Base-by-base conservation (phyloP, 2,797 vertebrate genomes). In the Ciconia nigra region DNA sequence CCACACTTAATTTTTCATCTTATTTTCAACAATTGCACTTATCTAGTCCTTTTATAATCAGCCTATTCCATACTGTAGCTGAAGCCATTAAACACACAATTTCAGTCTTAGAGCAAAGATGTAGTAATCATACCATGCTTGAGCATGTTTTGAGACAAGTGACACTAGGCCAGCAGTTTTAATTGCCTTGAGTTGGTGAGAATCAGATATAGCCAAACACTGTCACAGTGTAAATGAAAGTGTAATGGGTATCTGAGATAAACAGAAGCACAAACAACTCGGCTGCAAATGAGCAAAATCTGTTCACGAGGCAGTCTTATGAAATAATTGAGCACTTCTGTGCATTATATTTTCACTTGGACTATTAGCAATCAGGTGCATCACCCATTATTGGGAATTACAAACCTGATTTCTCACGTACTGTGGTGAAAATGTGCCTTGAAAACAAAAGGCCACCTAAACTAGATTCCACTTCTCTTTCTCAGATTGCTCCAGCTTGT, bases 241-340 rank as follows among this genome's bases (percentile, higher is more conserved):
- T 70, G 87, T 93, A 96, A 94, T 73, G 84, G 88, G 71, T 86
- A 95, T 93, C 89, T 47, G 82, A 95, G 72, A 96, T 91, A 97
- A 96, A 95, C 87, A 96, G 79, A 91, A 94, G 82, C 84, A 96
- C 90, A 95, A 96, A 97, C 83, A 96, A 91, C 90, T 96, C 87
- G 66, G 69, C 95, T 94, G 92, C 66, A 97, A 96, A 96, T 83
- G 93, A 97, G 84, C 89, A 97, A 96, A 96, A 96, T 92, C 90
- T 96, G 93, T 91, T 96, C 93, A 89, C 15, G 8, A 91, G 76
- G 76, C 87, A 81, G 84, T 46, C 82, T 91, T 78, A 94, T 19
- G 55, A 96, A 96, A 88, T 93, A 97, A 87, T 63, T 81, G 87
- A 95, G 87, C 54, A 49, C 62, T 94, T 89, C 58, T 70, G 78